Base-by-base conservation (phyloP, 2,888 invertebrate species). In the Phorcus lineatus region DNA sequence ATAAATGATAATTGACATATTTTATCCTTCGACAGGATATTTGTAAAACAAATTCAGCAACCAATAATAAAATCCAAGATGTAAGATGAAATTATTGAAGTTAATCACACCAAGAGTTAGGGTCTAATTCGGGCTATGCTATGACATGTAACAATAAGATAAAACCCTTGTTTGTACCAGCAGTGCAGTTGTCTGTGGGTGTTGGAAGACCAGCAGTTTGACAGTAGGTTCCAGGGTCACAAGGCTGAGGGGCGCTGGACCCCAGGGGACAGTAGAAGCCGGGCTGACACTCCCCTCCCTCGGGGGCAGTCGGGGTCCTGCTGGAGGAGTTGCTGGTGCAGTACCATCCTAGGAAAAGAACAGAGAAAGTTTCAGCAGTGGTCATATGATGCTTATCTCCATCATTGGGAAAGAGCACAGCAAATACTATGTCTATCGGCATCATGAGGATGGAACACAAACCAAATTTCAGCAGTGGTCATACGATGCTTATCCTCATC, bases 141-240 rank as follows among this genome's bases (percentile, higher is more conserved):
- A 36, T 36, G 7, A 4, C 36, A 47, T 13, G 13, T 13, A 47
- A 1, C 4, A 11, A 47, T 13, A 11, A 47, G 36, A 36, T 3
- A 36, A 3, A 36, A 36, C 4, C 47, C 4, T 13, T 47, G 13
- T 47, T 47, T 47, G 6, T 83, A 91, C 92, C 92, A 82, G 88
- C 88, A 47, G 90, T 82, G 74, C 92, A 92, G 84, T 90, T 90
- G 66, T 87, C 90, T 13, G 92, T 91, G 11, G 92, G 91, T 54
- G 80, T 57, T 31, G 82, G 76, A 0, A 92, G 84, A 13, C 91
- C 89, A 11, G 86, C 74, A 4, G 88, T 90, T 82, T 90, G 83
- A 84, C 92, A 92, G 82, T 89, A 91, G 6, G 53, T 81, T 13
- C 91, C 91, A 31, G 90, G 90, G 78, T 86, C 87, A 86, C 91